Evolutionary conservation across 1,140 invertebrate genomes (phyloP), one percentile per base, ranked within the genome.

Genomic region (Heliconius nattereri): DNA sequence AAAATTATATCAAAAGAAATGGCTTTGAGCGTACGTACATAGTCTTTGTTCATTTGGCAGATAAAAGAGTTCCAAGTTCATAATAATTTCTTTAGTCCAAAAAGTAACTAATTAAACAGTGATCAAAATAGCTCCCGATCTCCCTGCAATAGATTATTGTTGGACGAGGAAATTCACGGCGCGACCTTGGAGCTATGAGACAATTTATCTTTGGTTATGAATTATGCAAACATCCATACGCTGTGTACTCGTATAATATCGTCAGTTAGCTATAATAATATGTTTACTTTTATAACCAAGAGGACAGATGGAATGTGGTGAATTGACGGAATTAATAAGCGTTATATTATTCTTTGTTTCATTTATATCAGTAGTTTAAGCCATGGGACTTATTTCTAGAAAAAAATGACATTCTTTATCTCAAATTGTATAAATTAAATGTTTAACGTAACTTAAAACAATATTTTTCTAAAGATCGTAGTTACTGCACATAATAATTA

Each of bases 171-270:
- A 81, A 75, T 81, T 75, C 81, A 70, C 75, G 70, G 23, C 23
- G 78, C 73, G 81, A 80, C 82, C 82, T 80, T 83, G 52, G 52
- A n/a, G 60, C n/a, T 77, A 74, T 66, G 77, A 78, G 54, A 78
- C 77, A 75, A 78, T 79, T 81, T 78, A 82, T 82, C 81, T 79
- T 60, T 54, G 3, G 26, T 72, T 74, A 78, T 54, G 49, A 54
- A 73, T 78, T 75, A 78, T 66, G 75, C 75, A 72, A 78, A 49
- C 74, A 72, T 19, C 60, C 20, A 75, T 40, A 35, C 20, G 49
- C 26, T 73, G 40, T 60, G 76, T 60, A 57, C 16, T 45, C 3
- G 13, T 60, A 23, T 60, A 66, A 66, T 66, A 29, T 66, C 9
- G 60, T 0, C 19, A 11, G 60, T 0, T 29, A 11, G 60, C 57